phyloP scores from a whole-genome alignment of 2,797 vertebrate genomes.

The Luscinia luscinia region DNA sequence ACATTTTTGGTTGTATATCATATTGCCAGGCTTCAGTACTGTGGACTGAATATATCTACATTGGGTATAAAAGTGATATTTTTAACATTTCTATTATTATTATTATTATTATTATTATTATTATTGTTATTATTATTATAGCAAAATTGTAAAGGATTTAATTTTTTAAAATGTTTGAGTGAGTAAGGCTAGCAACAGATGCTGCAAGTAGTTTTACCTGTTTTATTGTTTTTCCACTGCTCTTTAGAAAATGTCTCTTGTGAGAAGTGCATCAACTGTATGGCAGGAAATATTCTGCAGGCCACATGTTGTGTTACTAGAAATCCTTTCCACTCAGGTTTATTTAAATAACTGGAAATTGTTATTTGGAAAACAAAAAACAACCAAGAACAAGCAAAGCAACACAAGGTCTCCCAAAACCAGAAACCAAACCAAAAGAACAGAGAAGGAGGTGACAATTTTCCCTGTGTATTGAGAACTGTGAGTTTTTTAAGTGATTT shows the following conservation, averaged over 20 bases:
- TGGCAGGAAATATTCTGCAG: not conserved
- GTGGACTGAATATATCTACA: not conserved
- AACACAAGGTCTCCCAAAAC: not conserved
- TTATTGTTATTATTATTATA: not conserved
- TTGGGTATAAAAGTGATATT: not conserved
- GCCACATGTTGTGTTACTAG: not conserved
- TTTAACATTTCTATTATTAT: not conserved
- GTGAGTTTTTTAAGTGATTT: not conserved
- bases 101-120: not conserved
- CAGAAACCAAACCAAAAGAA: not conserved
- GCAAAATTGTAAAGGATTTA: not conserved
- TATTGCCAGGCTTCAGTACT: not conserved
- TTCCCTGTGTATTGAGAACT: not conserved
- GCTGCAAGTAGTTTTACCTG: not conserved
- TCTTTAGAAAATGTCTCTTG: not conserved
- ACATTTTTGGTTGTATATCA: not conserved
- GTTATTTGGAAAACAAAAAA: not conserved
- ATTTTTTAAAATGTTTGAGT: not conserved
- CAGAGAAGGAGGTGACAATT: accelerated
- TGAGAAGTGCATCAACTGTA: not conserved
- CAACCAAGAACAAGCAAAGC: accelerated
- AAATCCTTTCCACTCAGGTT: not conserved
- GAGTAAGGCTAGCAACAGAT: not conserved
- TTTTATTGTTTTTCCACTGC: not conserved
- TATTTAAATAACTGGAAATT: not conserved